phyloP scores from a whole-genome alignment of 2,888 invertebrate genomes.

The Noctua fimbriata region DNA sequence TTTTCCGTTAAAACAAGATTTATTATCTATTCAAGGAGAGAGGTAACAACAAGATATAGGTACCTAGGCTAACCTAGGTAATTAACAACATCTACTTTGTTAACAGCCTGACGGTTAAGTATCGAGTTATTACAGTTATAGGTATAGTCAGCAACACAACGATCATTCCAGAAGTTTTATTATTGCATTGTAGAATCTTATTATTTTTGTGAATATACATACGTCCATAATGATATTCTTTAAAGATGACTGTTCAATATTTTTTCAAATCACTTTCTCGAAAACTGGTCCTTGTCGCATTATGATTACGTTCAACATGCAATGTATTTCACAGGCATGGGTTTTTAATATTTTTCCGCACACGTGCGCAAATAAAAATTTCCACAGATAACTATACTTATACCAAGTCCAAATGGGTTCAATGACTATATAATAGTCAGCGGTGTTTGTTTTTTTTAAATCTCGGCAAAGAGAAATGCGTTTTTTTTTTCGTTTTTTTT shows the following conservation, averaged over 20 bases:
- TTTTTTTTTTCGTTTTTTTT: fast-evolving
- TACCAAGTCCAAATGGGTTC: too few species aligned
- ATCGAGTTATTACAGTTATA: not conserved
- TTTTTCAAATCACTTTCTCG: not conserved
- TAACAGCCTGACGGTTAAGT: not conserved
- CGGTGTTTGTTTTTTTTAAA: too few species aligned
- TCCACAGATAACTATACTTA: too few species aligned
- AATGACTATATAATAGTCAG: too few species aligned
- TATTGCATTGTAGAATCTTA: not conserved
- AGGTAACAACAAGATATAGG: slow-evolving; percentile 5
- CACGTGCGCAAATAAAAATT: too few species aligned
- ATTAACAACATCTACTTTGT: slow-evolving; percentile 1
- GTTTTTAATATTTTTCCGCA: too few species aligned
- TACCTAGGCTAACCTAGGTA: not conserved
- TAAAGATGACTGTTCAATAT: not conserved
- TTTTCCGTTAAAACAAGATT: not conserved
- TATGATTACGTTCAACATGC: too few species aligned
- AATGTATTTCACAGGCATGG: too few species aligned
- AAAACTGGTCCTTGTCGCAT: too few species aligned
- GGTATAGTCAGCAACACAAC: not conserved
- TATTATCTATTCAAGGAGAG: not conserved
- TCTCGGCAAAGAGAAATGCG: too few species aligned
- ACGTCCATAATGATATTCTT: not conserved
- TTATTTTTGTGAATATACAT: not conserved
- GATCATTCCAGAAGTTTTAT: not conserved